A percentile compares a stretch with the other conserved stretches of the same genome.
Evolutionary conservation across 2,888 invertebrate species (phyloP).

Genomic region (Plutella xylostella): DNA sequence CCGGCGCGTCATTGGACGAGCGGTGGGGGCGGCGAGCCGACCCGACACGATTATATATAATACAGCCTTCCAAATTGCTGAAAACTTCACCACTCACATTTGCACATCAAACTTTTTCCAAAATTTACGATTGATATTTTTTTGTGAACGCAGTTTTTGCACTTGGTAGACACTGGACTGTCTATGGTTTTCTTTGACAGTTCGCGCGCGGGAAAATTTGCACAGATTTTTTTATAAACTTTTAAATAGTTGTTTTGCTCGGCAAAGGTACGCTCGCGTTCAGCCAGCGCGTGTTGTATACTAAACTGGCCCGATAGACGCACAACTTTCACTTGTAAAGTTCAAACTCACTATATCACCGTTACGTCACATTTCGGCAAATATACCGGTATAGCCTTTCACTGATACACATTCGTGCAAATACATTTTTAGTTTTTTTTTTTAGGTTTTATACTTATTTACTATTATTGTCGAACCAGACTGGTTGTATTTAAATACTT

Average conservation of each 20-base stretch:
- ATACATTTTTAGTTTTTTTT: background rate
- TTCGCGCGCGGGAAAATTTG: background rate
- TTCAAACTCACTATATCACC: constrained; percentile 16
- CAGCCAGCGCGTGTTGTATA: background rate
- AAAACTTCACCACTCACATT: background rate
- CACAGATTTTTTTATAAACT: no score
- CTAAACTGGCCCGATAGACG: constrained; percentile 5
- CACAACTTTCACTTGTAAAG: constrained; percentile 42
- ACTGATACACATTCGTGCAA: constrained; percentile 14
- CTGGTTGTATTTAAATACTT: constrained; percentile 11
- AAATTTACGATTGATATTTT: no score
- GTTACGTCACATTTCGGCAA: constrained; percentile 28
- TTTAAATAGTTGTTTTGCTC: background rate
- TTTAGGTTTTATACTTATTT: background rate
- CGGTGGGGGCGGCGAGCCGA: constrained; percentile 40
- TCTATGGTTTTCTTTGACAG: constrained; percentile 11
- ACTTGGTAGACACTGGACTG: no score
- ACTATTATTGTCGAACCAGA: constrained; percentile 22
- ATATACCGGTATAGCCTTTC: constrained; percentile 19
- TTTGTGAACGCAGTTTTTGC: no score
- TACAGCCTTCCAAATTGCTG: constrained; percentile 28
- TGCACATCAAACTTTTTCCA: background rate
- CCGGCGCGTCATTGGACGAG: constrained; percentile 56
- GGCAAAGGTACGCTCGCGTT: constrained; percentile 23
- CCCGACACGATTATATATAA: constrained; percentile 31